phyloP scores from a whole-genome alignment of 2,888 invertebrate genomes.

The Prosapia bicincta region DNA sequence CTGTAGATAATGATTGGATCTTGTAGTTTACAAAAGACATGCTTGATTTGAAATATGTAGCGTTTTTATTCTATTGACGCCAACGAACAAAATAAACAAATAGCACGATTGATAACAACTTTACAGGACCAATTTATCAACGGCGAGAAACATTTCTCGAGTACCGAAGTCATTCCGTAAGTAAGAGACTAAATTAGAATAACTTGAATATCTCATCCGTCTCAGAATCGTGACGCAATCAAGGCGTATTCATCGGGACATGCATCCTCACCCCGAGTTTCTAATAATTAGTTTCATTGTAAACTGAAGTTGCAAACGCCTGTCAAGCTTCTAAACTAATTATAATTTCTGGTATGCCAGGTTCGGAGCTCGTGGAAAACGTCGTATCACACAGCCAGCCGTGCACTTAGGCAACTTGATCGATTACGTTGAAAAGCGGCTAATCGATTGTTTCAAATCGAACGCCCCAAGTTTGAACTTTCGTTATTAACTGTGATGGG shows the following conservation, averaged over 20 bases:
- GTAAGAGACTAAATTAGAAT: background rate
- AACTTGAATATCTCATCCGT: background rate
- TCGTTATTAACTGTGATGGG: too few species aligned
- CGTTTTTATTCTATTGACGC: too few species aligned
- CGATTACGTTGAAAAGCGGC: background rate
- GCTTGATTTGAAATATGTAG: too few species aligned
- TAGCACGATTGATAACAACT: too few species aligned
- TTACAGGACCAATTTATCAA: too few species aligned
- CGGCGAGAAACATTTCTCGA: too few species aligned
- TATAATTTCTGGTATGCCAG: background rate
- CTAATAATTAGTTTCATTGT: constrained; percentile 2
- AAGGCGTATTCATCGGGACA: background rate
- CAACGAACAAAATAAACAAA: too few species aligned
- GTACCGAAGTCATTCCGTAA: background rate
- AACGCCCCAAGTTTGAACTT: background rate
- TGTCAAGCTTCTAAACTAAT: background rate
- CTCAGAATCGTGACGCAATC: background rate
- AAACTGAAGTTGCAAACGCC: background rate
- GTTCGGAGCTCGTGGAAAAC: background rate
- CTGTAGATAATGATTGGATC: too few species aligned
- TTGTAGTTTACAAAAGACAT: too few species aligned
- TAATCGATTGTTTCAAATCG: background rate
- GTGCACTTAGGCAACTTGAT: background rate
- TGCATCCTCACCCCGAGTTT: background rate
- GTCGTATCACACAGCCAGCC: background rate